Percentiles rank a stretch among this genome's conserved stretches.
Conservation (phyloP, 1,140 invertebrate genomes). For the Dolichoris vasculosae region DNA sequence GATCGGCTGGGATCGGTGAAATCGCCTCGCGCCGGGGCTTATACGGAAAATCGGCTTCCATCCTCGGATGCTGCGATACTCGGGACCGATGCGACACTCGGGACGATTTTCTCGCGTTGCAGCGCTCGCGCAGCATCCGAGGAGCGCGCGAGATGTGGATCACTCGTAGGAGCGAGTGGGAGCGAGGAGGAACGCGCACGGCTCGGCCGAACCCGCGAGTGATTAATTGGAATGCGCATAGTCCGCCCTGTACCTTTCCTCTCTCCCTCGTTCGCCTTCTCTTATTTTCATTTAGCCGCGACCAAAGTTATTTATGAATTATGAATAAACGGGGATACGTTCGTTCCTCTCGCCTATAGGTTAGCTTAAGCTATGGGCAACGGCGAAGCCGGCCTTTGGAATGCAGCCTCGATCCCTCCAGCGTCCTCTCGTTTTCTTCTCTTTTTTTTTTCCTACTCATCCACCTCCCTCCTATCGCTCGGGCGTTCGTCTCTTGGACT, state of each 20-base stretch:
- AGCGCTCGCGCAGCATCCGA: too few species aligned
- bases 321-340: conserved; percentile 35
- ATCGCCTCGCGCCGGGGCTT: not conserved
- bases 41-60: conserved; percentile 11
- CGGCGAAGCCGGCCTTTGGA: not conserved
- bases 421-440: not conserved
- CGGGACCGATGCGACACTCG: too few species aligned
- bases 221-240: conserved; percentile 21
- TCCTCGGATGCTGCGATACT: too few species aligned
- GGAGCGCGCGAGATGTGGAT: not conserved
- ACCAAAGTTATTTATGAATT: conserved; percentile 46
- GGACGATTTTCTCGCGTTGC: too few species aligned
- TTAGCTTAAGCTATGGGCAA: conserved; percentile 9
- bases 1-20: not conserved
- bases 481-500: not conserved
- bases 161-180: not conserved
- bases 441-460: not conserved
- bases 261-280: not conserved
- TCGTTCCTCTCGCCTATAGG: not conserved
- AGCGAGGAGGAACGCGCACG: not conserved
- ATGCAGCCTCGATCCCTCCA: conserved; percentile 12
- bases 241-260: not conserved
- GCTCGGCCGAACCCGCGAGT: not conserved
- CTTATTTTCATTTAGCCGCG: conserved; percentile 31
- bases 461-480: not conserved